Evolutionary conservation across 2,888 invertebrate genomes (phyloP), one percentile per base, ranked within the genome.

Genomic region (Listrodromus nycthemerus): DNA sequence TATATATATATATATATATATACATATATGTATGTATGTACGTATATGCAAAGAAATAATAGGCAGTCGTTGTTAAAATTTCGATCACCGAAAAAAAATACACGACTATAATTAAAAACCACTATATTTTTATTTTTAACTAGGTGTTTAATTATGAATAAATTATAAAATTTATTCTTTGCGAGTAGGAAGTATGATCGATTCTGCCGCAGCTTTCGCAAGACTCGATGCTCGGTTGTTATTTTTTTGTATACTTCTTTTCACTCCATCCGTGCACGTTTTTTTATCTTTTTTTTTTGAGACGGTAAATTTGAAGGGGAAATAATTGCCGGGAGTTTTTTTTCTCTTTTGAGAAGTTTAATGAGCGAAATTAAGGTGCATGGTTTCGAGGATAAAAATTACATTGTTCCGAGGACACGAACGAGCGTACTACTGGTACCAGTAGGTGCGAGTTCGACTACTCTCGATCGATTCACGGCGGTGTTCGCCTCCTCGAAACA

Each of bases 391-490:
- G 10, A 55, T 21, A 24, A 52, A 19, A 33, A 5, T 70, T 33
- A 52, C 70, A 52, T 55, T 19, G 30, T 70, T 33, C 55, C 55
- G 52, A 52, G 52, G 52, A 52, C 70, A 70, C 70, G 52, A 70
- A 52, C 52, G 50, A 69, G 52, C 37, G 33, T 24, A 55, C 70
- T 33, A 48, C 52, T 70, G 70, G 70, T 67, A 67, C 67, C 27
- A n/a, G 52, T 55, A 55, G 48, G 55, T 30, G 71, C 55, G 33
- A 30, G 69, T 77, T 77, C 21, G 19, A 70, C 48, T 78, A 33
- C 70, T 41, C 67, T 78, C 82, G 82, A 82, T 82, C 82, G 82
- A 82, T 82, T 82, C 50, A 41, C 69, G 50, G 55, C 55, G 55
- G 55, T 63, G 69, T 82, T 82, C 82, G 73, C 82, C 82, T 78